Conservation (phyloP, 2,113 vertebrate species). For the Neoarius graeffei region DNA sequence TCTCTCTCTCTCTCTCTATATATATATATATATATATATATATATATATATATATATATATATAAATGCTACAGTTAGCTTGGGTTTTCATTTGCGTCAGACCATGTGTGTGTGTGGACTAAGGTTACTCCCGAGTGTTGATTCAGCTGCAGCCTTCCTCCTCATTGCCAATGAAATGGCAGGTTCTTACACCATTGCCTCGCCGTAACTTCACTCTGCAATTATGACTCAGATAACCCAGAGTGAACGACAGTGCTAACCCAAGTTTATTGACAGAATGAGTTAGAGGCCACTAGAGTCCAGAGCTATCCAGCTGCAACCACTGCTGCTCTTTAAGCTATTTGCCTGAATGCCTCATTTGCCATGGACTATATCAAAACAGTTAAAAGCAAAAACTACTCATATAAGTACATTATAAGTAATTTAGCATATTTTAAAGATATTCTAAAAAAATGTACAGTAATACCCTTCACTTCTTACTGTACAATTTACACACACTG, state of each 20-base stretch:
- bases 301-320: background rate
- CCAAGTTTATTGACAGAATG: conserved; percentile 5
- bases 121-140: conserved; percentile 60
- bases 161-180: conserved; percentile 69
- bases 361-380: background rate
- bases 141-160: conserved; percentile 71
- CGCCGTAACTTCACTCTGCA: conserved; percentile 46
- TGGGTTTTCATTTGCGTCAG: conserved; percentile 20
- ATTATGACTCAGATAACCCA: conserved; percentile 73
- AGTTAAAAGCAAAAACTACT: background rate
- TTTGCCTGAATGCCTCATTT: background rate
- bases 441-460: background rate
- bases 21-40: too few relatives aligned
- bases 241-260: conserved; percentile 53
- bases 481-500: background rate
- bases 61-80: background rate
- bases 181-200: conserved; percentile 62
- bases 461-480: background rate
- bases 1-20: too few relatives aligned
- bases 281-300: conserved; percentile 25
- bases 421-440: background rate
- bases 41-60: too few relatives aligned
- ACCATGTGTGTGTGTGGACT: background rate
- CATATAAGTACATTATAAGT: background rate
- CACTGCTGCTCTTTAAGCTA: background rate